Percentiles rank a stretch among this genome's conserved stretches.
phyloP scores from a whole-genome alignment of 2,113 vertebrate species.

The Bufo bufo region DNA sequence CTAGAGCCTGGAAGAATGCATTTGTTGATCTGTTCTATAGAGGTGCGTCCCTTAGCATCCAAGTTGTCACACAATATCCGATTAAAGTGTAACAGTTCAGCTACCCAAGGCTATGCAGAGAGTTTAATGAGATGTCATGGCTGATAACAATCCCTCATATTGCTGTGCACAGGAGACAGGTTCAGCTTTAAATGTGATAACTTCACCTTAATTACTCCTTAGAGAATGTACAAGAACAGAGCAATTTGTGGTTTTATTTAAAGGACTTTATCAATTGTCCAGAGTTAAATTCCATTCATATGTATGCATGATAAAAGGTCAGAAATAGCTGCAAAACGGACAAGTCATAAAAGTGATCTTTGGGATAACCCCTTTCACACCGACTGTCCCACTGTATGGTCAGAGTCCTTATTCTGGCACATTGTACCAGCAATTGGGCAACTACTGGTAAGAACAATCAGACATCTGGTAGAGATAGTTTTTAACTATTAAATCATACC shows the following conservation, averaged over 20 bases:
- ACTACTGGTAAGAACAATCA: no score
- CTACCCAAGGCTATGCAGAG: not conserved
- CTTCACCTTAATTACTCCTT: conserved; percentile 53
- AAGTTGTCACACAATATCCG: conserved; percentile 10
- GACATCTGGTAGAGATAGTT: no score
- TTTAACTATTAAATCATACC: no score
- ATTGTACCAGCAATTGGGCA: no score
- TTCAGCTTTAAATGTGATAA: conserved; percentile 49
- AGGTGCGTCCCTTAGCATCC: conserved; percentile 24
- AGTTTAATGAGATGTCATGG: conserved; percentile 41
- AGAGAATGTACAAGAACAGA: conserved; percentile 19
- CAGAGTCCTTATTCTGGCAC: no score
- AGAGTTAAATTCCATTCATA: not conserved
- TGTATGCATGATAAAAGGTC: not conserved
- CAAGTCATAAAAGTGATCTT: no score
- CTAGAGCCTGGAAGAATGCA: not conserved
- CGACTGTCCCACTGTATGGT: no score
- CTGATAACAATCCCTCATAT: conserved; percentile 33
- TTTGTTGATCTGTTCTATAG: conserved; percentile 29
- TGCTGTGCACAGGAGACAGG: not conserved
- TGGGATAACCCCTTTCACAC: no score
- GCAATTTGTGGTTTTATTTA: not conserved
- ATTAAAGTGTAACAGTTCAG: conserved; percentile 27
- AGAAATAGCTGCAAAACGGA: not conserved
- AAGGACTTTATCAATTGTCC: not conserved